Base-by-base conservation (phyloP, 2,113 vertebrate genomes). In the Ammodytes marinus region DNA sequence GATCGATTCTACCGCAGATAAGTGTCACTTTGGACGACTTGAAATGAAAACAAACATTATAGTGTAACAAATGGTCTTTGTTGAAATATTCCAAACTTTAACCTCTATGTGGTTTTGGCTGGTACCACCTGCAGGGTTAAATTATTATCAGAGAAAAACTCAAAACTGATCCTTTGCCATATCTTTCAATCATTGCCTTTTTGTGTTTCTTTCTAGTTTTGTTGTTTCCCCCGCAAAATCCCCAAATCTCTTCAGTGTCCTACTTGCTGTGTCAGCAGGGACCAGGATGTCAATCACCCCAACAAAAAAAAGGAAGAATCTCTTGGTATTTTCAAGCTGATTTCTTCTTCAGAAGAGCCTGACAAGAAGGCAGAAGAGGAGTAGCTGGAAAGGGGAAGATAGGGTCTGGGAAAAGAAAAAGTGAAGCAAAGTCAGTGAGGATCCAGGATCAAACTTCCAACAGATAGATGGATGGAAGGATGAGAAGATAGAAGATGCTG, bases 271-370 rank as follows among this genome's bases (percentile, higher is more conserved):
- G 78, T 77, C 86, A 78, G 61, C 55, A 69, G 71, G 73, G 75
- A 59, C 72, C 64, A 47, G 75, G 69, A 73, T 77, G 87, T 84
- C 82, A 88, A 58, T 83, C 84, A 72, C 59, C 27, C 27, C 27
- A 27, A 27, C 27, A 27, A 27, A 27, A 27, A 27, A 27, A 27
- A 70, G 39, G 39, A 77, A 59, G 60, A 58, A 77, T 8, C 43
- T 67, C 73, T 73, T 27, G 53, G 53, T 55, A 59, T 68, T 85
- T 67, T 75, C 72, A 69, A 80, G 70, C 82, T 79, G 83, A 82
- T 83, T 80, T 76, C 78, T 40, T 91, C 86, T 90, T 88, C 87
- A 87, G 66, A 84, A 82, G 88, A 74, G 78, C 15, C 82, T 80
- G 88, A 71, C 53, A 77, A 43, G 57, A 69, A 19, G 47, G 66